Base-by-base conservation (phyloP, 2,888 invertebrate species). In the Dioctria linearis region DNA sequence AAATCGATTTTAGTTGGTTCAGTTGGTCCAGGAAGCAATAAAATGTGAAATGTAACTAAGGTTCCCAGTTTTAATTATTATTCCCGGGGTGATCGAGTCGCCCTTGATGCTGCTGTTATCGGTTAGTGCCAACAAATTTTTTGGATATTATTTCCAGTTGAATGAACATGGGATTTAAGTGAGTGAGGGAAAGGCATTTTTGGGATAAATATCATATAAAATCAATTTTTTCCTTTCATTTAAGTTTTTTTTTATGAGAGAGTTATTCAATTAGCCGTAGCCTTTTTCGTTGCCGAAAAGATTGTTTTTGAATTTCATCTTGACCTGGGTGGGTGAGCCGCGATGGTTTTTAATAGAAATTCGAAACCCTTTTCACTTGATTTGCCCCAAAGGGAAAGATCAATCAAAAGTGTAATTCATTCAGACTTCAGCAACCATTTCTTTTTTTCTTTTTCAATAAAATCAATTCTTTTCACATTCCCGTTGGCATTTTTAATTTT, bases 401-500 rank as follows among this genome's bases (percentile, higher is more conserved):
- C 43, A 76, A 76, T 76, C 76, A 76, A 25, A 6, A 63, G 76
- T 63, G 76, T 63, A 76, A 76, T 63, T 76, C 76, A 76, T 76
- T 76, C 46, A 63, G 46, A 46, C 4, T 40, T 25, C 2, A 25
- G 1, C 25, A 1, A 25, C 25, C 25, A 25, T 1, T 25, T 61
- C 5, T 49, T 46, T 46, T 9, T 63, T 11, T 39, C 61, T 76
- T 61, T 76, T 76, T 51, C 76, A 76, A 76, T 76, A 63, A 76
- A 76, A 76, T 63, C 76, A 63, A 76, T 76, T 76, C 63, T 51
- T 61, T 76, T 76, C 49, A 76, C 49, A 76, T 61, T 76, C 76
- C 76, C 76, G 61, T 76, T 63, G 76, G 76, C 76, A 76, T 76
- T 76, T 76, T 76, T 76, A 76, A 76, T 76, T 76, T 63, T 76